Evolutionary conservation across 2,113 vertebrate species (phyloP).

Genomic region (Hippocampus mohnikei): DNA sequence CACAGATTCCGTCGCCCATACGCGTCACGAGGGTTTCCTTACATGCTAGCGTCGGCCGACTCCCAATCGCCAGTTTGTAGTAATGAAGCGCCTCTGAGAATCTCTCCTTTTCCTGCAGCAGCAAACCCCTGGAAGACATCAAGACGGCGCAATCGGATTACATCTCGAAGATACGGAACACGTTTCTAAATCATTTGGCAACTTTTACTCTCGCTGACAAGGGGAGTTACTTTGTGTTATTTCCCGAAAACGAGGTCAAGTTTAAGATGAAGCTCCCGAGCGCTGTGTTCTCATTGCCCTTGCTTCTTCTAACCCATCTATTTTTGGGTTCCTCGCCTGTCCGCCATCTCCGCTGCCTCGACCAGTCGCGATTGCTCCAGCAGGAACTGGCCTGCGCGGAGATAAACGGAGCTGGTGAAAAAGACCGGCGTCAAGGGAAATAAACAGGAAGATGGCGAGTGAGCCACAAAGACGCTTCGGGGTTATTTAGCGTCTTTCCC

Average conservation of each 20-base stretch:
- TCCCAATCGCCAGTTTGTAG: slow-evolving; percentile 93
- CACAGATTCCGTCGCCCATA: not conserved
- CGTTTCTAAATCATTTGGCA: slow-evolving; percentile 19
- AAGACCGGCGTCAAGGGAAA: slow-evolving; percentile 5
- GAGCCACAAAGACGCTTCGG: not conserved
- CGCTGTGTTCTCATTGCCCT: slow-evolving; percentile 10
- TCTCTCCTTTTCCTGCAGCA: slow-evolving; percentile 91
- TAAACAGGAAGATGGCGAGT: not conserved
- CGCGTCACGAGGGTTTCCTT: slow-evolving; percentile 64
- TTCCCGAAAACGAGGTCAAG: slow-evolving; percentile 48
- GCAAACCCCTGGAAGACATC: slow-evolving; percentile 79
- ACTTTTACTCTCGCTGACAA: slow-evolving; percentile 8
- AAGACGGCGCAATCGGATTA: not conserved
- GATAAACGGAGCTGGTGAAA: slow-evolving; percentile 12
- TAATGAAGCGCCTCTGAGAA: slow-evolving; percentile 91
- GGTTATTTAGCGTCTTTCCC: not conserved
- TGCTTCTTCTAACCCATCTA: slow-evolving; percentile 20
- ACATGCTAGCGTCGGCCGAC: slow-evolving; percentile 96
- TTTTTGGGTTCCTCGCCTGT: slow-evolving; percentile 57
- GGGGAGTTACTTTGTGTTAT: slow-evolving; percentile 33
- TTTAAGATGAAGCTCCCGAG: slow-evolving; percentile 19
- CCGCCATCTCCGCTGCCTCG: slow-evolving; percentile 94
- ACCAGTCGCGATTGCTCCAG: slow-evolving; percentile 85
- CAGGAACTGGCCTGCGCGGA: slow-evolving; percentile 86
- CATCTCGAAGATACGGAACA: not conserved